phyloP scores from a whole-genome alignment of 2,888 invertebrate genomes.

The Germaria angustata region DNA sequence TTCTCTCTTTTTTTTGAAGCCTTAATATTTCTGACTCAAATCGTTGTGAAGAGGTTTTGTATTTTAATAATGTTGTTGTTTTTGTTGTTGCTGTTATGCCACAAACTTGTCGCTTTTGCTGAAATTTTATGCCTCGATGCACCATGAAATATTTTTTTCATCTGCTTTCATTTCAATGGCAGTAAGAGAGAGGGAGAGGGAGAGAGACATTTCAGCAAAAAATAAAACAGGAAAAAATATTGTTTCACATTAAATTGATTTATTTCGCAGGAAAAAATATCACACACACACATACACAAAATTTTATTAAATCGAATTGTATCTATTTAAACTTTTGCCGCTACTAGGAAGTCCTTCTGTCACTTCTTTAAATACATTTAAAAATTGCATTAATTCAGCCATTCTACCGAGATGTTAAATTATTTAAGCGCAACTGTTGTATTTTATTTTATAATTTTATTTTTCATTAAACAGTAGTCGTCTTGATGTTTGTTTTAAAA shows the following conservation, averaged over 20 bases:
- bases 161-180: too few species aligned
- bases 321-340: background rate
- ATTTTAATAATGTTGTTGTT: background rate
- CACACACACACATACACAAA: too few species aligned
- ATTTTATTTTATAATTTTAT: slow-evolving; percentile 20
- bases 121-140: slow-evolving; percentile 48
- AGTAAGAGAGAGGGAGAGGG: too few species aligned
- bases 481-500: slow-evolving; percentile 44
- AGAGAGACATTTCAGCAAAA: background rate
- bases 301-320: slow-evolving; percentile 12
- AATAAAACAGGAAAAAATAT: background rate
- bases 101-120: slow-evolving; percentile 15
- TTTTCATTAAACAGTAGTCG: slow-evolving; percentile 31
- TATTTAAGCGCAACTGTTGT: background rate
- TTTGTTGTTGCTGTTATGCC: slow-evolving; percentile 18
- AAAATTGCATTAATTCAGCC: slow-evolving; percentile 33
- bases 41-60: slow-evolving; percentile 22
- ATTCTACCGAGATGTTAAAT: background rate
- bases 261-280: slow-evolving; percentile 40
- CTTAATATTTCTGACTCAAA: slow-evolving; percentile 32
- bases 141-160: background rate
- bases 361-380: slow-evolving; percentile 2
- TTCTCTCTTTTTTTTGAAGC: background rate
- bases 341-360: background rate
- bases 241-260: slow-evolving; percentile 52